Evolutionary conservation across 2,888 invertebrate genomes (phyloP).

Genomic region (Synanthedon tipuliformis): DNA sequence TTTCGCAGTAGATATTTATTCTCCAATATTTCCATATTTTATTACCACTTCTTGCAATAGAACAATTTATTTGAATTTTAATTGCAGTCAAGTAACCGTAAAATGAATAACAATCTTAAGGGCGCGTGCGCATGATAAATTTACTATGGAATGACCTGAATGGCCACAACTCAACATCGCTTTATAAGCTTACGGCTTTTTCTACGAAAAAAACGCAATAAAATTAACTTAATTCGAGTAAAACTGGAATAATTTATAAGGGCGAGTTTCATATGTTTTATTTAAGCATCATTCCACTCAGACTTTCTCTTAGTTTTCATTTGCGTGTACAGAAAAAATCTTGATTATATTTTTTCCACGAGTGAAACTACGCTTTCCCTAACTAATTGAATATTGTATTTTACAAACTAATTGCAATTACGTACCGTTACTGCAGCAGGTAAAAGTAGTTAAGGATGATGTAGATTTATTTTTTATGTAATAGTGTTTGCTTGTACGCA

Average conservation of each 20-base stretch:
- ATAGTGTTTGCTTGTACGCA: slow-evolving; percentile 30
- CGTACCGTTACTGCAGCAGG: neutral
- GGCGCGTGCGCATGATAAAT: slow-evolving; percentile 4
- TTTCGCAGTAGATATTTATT: neutral
- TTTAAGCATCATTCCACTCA: slow-evolving; percentile 2
- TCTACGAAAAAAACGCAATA: neutral
- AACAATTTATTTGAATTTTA: neutral
- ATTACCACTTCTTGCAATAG: neutral
- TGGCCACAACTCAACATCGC: slow-evolving; percentile 1
- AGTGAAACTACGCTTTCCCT: slow-evolving; percentile 62
- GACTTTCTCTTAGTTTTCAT: slow-evolving; percentile 54
- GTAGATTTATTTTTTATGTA: slow-evolving; percentile 6
- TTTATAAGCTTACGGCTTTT: neutral
- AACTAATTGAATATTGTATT: slow-evolving; percentile 54
- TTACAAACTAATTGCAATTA: slow-evolving; percentile 52
- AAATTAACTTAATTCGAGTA: neutral
- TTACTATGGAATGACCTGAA: slow-evolving; percentile 3
- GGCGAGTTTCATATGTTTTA: slow-evolving; percentile 2
- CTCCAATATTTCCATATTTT: neutral
- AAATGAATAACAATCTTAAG: slow-evolving; percentile 1
- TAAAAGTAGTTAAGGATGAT: slow-evolving; percentile 15
- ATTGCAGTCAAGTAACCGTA: slow-evolving; percentile 3
- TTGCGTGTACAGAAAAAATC: slow-evolving; percentile 62
- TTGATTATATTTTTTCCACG: slow-evolving; percentile 50
- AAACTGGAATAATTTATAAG: neutral